Evolutionary conservation across 2,888 invertebrate genomes (phyloP).

Genomic region (Xanthorhoe designata): DNA sequence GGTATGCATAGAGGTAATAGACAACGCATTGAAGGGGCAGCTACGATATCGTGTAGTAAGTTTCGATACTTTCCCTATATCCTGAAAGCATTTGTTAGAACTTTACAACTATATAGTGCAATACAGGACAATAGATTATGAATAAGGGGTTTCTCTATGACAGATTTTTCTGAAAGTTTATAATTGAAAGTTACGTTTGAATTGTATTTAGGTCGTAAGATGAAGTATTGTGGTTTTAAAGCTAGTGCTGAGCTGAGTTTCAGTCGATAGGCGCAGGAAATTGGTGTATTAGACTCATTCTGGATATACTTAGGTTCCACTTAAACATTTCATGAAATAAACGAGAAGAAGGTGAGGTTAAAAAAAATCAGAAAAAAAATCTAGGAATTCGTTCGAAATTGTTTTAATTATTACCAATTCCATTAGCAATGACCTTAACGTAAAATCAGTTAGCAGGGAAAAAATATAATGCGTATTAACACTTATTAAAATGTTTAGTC

Average conservation of each 20-base stretch:
- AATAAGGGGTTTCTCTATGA: conserved; percentile 8
- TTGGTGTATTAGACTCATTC: background rate
- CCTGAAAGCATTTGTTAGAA: conserved; percentile 17
- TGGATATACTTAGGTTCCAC: background rate
- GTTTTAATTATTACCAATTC: background rate
- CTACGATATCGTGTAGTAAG: conserved; percentile 8
- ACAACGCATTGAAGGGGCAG: background rate
- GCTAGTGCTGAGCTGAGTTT: conserved; percentile 1
- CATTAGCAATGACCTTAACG: background rate
- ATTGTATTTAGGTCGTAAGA: conserved; percentile 23
- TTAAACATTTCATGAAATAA: background rate
- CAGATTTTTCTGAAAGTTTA: conserved; percentile 7
- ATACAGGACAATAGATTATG: conserved; percentile 25
- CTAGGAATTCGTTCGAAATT: background rate
- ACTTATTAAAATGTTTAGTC: conserved; percentile 3
- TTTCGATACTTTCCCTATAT: conserved; percentile 8
- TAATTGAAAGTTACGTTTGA: conserved; percentile 19
- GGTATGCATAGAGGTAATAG: background rate
- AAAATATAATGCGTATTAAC: background rate
- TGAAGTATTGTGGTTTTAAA: conserved; percentile 19
- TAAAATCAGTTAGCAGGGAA: background rate
- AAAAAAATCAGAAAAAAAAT: background rate
- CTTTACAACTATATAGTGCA: conserved; percentile 22
- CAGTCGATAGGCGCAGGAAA: background rate
- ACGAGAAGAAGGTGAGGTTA: background rate